Conservation (phyloP, 2,113 vertebrate species). For the Oncorhynchus keta region DNA sequence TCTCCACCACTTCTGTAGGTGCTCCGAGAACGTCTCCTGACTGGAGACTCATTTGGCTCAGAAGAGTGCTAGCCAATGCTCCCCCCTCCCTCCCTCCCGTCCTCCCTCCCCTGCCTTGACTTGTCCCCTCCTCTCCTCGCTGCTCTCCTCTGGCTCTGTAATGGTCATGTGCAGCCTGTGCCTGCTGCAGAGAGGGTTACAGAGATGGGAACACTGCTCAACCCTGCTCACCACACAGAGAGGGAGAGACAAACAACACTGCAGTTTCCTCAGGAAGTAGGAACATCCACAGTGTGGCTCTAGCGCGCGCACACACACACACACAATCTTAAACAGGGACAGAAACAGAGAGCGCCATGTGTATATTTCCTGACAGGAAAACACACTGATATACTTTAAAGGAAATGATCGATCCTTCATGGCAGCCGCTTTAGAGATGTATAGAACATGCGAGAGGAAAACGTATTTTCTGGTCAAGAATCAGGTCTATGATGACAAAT, state of each 20-base stretch:
- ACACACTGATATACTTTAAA: neutral
- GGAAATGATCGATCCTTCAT: no score
- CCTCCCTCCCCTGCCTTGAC: neutral
- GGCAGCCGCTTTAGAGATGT: neutral
- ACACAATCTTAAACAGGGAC: neutral
- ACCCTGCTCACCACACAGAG: conserved; percentile 15
- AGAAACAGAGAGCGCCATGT: conserved; percentile 19
- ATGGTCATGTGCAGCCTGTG: conserved; percentile 40
- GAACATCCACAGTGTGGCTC: conserved; percentile 2
- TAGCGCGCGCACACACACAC: no score
- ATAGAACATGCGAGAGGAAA: neutral
- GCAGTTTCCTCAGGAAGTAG: conserved; percentile 10
- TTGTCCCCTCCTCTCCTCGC: conserved; percentile 41
- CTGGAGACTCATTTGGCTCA: conserved; percentile 3
- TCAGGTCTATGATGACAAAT: neutral
- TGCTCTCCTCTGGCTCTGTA: conserved; percentile 24
- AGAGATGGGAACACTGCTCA: conserved; percentile 21
- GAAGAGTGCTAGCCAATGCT: neutral
- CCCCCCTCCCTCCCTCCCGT: conserved; percentile 9
- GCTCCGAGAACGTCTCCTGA: conserved; percentile 47
- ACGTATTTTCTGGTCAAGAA: neutral
- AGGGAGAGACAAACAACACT: neutral
- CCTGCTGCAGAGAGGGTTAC: conserved; percentile 38
- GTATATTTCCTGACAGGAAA: conserved; percentile 27
- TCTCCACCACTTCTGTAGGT: conserved; percentile 40